phyloP scores from a whole-genome alignment of 2,113 vertebrate species.

The Pipa parva region DNA sequence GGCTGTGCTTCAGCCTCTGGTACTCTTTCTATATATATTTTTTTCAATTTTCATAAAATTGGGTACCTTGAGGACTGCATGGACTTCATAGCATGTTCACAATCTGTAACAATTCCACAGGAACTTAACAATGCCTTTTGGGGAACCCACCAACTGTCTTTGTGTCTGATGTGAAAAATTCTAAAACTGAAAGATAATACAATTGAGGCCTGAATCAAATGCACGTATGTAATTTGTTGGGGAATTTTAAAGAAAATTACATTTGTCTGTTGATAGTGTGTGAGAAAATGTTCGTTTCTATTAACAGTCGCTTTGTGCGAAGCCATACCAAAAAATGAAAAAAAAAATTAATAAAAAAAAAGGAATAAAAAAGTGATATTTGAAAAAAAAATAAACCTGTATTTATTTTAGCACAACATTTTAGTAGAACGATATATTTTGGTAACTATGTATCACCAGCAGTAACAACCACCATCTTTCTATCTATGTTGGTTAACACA shows the following conservation, averaged over 20 bases:
- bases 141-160: background rate
- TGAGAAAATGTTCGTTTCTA: conserved; percentile 41
- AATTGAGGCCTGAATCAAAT: conserved; percentile 32
- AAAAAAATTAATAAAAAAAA: conserved; percentile 20
- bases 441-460: too few relatives aligned
- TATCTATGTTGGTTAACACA: too few relatives aligned
- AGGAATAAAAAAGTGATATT: conserved; percentile 33
- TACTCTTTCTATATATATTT: background rate
- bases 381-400: background rate
- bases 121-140: background rate
- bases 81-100: conserved; percentile 34
- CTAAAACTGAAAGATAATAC: conserved; percentile 1
- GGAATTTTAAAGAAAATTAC: conserved; percentile 22
- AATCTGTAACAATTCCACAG: conserved; percentile 3
- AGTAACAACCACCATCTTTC: too few relatives aligned
- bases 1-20: background rate
- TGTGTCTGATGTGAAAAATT: background rate
- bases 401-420: conserved; percentile 1
- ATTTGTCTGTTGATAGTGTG: conserved; percentile 43
- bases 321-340: conserved; percentile 34
- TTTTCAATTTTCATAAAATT: conserved; percentile 19
- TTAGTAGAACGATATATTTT: too few relatives aligned
- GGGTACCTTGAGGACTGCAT: conserved; percentile 27
- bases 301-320: conserved; percentile 30
- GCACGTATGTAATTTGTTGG: conserved; percentile 40